Base-by-base conservation (phyloP, 2,113 vertebrate species). In the Megaceryle torquata region DNA sequence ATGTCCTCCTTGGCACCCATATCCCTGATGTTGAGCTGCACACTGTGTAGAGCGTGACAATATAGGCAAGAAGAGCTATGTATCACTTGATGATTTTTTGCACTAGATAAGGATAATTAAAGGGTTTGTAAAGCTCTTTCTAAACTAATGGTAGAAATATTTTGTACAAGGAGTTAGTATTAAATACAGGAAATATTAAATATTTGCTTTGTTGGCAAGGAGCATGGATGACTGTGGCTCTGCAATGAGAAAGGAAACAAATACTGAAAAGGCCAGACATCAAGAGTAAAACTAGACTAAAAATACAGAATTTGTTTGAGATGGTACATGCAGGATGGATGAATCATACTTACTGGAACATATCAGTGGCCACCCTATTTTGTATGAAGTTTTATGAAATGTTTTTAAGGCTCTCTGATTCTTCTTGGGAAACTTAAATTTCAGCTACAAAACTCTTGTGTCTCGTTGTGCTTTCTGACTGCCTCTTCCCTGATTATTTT, bases 261-360 rank as follows among this genome's bases (percentile, higher is more conserved):
- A 46, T 44, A 46, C 14, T 3, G 2, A 53, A 43, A 61, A 84
- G 70, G 9, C 28, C 19, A 39, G 50, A 68, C 0, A 0, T 43
- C 35, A 88, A 41, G 31, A 20, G 26, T 86, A 72, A 64, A 95
- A 57, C 41, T 65, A 44, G 37, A 39, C 37, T 4, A 20, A 93
- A 76, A 71, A 29, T 43, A 29, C 39, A 44, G 44, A 76, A 37
- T 71, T 85, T 77, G 11, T 79, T 70, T 54, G 61, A 90, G 48
- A 41, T 71, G 37, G 24, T 87, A 3, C 28, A 48, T 72, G 31
- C 80, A 29, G 24, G 57, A 64, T 76, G 57, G 41, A 35, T 82
- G 53, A 88, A 79, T 92, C 17, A 13, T 56, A 35, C 17, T 57
- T 84, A 8, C 37, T 78, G 60, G 21, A 61, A 39, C 20, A 4